These are phyloP conservation scores for Saccostrea cuccullata DNA, from an alignment of 1,140 invertebrate species.

Conservation along the genomic window DNA sequence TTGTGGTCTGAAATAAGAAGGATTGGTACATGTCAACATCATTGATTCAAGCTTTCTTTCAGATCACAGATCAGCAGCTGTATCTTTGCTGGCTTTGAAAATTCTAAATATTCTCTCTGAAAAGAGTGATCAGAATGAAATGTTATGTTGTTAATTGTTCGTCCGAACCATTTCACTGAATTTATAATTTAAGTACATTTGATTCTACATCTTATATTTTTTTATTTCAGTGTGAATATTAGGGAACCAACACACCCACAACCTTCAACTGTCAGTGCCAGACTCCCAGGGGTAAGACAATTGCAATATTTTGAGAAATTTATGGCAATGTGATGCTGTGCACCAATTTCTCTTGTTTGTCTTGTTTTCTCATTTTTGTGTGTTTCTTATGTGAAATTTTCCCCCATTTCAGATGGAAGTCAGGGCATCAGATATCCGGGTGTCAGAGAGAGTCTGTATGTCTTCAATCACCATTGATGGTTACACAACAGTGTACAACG, in stretches of 20 bases:
- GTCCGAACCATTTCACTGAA: not conserved
- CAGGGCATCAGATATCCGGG: conserved; percentile 75
- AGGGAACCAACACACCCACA: conserved; percentile 71
- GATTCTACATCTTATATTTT: not conserved
- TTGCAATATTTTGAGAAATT: not conserved
- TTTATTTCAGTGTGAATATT: conserved; percentile 68
- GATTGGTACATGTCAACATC: no score
- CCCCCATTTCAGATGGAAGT: conserved; percentile 71
- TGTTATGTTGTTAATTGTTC: no score
- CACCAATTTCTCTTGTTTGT: not conserved
- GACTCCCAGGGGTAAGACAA: conserved; percentile 60
- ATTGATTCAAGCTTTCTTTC: no score
- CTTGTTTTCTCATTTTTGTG: no score
- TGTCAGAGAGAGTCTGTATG: conserved; percentile 77
- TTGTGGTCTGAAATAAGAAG: no score
- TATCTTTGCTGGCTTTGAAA: not conserved
- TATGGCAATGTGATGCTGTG: not conserved
- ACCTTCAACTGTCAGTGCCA: conserved; percentile 71
- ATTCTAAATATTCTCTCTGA: not conserved
- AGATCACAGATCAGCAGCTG: no score
- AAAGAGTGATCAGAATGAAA: not conserved
- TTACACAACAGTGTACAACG: conserved; percentile 76
- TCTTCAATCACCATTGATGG: conserved; percentile 73
- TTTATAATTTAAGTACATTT: not conserved
- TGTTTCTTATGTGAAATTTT: not conserved